Percentiles rank a stretch among this genome's conserved stretches.
Conservation (phyloP, 2,113 vertebrate species). For the Neotoma lepida region DNA sequence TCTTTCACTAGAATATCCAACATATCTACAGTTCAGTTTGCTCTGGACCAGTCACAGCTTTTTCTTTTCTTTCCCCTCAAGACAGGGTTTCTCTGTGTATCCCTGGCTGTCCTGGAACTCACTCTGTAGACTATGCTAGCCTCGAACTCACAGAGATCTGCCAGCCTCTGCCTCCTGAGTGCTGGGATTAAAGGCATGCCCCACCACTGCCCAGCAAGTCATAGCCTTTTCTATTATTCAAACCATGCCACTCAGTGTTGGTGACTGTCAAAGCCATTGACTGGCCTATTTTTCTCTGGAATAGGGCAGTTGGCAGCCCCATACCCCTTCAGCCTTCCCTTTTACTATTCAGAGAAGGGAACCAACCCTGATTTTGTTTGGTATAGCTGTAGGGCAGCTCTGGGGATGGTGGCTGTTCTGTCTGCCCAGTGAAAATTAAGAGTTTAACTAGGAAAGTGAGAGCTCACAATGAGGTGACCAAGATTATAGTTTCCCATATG, state of each 20-base stretch:
- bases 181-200: too few relatives aligned
- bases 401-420: not conserved
- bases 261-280: fast-evolving
- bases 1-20: not conserved
- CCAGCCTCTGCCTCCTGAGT: not conserved
- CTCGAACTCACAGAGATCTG: not conserved
- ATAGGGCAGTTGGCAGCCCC: not conserved
- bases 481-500: not conserved
- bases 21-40: too few relatives aligned
- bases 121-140: not conserved
- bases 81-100: not conserved
- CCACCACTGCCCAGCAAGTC: not conserved
- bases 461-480: not conserved
- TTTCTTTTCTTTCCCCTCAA: not conserved
- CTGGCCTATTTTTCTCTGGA: not conserved
- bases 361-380: not conserved
- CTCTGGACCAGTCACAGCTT: not conserved
- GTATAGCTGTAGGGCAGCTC: not conserved
- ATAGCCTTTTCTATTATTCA: not conserved
- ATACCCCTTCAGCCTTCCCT: not conserved
- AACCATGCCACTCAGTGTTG: not conserved
- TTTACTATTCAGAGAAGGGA: not conserved
- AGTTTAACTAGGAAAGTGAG: not conserved
- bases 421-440: not conserved
- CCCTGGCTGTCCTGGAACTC: not conserved